Evolutionary conservation across 2,113 vertebrate species (phyloP).

Genomic region (Prolemur simus): DNA sequence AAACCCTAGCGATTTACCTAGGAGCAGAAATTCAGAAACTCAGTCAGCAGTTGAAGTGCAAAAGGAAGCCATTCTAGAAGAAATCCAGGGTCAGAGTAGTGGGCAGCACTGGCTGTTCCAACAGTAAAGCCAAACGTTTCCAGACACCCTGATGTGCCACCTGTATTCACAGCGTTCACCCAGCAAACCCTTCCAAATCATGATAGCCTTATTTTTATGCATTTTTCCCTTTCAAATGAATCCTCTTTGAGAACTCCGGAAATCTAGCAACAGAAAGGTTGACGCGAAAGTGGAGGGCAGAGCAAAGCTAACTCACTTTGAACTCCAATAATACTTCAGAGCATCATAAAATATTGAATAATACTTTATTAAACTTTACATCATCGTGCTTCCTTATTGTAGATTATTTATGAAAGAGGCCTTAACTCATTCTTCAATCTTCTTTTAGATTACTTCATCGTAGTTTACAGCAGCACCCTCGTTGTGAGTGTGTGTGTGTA

Average conservation of each 20-base stretch:
- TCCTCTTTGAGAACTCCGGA: neutral
- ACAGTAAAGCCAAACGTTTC: neutral
- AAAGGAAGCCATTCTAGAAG: neutral
- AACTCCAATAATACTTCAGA: neutral
- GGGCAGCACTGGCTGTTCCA: too few relatives aligned
- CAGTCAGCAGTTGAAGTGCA: neutral
- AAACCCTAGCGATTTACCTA: neutral
- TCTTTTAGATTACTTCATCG: neutral
- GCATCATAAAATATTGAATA: neutral
- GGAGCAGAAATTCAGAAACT: neutral
- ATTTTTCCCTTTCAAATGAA: neutral
- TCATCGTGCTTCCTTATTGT: neutral
- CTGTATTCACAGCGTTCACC: neutral
- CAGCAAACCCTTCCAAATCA: too few relatives aligned
- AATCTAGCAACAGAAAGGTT: neutral
- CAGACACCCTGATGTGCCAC: neutral
- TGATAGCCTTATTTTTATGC: neutral
- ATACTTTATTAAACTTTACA: neutral
- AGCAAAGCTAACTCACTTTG: neutral
- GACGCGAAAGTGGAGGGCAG: neutral
- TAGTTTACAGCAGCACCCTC: neutral
- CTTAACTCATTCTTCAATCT: neutral
- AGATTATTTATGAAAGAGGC: neutral
- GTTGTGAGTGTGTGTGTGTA: neutral
- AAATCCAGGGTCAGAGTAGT: neutral